A percentile compares a stretch with the other conserved stretches of the same genome.
Conservation (phyloP, 2,797 vertebrate genomes). For the Galaxias olidus region DNA sequence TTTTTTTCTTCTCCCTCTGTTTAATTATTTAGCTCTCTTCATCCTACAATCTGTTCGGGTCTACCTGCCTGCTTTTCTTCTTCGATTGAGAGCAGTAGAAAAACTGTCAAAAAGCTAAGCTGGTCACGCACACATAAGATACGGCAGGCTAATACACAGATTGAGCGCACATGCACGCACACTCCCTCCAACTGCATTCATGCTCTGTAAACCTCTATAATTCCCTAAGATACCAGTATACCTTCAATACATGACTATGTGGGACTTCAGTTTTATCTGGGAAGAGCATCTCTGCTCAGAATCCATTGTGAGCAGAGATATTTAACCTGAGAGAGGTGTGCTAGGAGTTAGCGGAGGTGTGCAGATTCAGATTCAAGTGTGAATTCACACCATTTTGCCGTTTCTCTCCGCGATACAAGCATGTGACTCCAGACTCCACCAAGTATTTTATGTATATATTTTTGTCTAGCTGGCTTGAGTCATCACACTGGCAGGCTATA, state of each 20-base stretch:
- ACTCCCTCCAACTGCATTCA: background rate
- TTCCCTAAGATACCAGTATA: slow-evolving; percentile 25
- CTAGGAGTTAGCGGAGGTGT: slow-evolving; percentile 17
- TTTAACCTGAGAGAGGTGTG: slow-evolving; percentile 15
- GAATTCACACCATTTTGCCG: slow-evolving; percentile 45
- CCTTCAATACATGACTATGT: slow-evolving; percentile 31
- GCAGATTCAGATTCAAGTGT: slow-evolving; percentile 31
- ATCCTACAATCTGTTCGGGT: slow-evolving; percentile 47
- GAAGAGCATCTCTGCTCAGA: slow-evolving; percentile 64
- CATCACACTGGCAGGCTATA: too few relatives aligned
- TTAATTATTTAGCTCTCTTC: slow-evolving; percentile 66
- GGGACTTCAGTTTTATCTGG: slow-evolving; percentile 51
- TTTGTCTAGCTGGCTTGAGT: too few relatives aligned
- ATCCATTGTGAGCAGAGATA: slow-evolving; percentile 31
- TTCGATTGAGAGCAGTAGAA: too few relatives aligned
- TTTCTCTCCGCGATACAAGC: slow-evolving; percentile 5
- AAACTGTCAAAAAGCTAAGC: background rate
- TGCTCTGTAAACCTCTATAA: background rate
- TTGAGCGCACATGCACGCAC: slow-evolving; percentile 16
- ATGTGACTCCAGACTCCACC: too few relatives aligned
- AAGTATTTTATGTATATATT: too few relatives aligned
- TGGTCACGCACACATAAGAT: background rate
- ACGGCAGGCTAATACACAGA: too few relatives aligned
- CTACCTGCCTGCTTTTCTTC: slow-evolving; percentile 34
- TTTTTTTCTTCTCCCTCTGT: slow-evolving; percentile 64